Evolutionary conservation across 2,797 vertebrate species (phyloP), one percentile per base, ranked within the genome.

Genomic region (Brachymystax lenok): DNA sequence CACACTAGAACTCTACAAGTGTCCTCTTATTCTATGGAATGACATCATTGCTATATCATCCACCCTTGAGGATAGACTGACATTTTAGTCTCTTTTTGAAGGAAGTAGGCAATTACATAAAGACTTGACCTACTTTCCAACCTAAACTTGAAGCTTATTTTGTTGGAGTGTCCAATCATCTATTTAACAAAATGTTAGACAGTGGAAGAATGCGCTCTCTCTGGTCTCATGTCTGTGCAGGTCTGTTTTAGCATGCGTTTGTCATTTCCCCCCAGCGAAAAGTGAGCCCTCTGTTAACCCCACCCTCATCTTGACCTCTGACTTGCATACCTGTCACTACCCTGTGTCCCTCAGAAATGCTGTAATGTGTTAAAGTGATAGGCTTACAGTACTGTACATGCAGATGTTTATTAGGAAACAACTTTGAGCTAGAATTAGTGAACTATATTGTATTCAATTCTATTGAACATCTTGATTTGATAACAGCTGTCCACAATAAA

Each of bases 41-140:
- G 88, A 93, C 88, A 86, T 94, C 90, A 92, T 52, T 75, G 64
- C 83, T 81, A 59, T 78, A 75, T 80, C 77, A 81, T 88, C 78
- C 71, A 33, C 63, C 80, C 61, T 52, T 69, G 73, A 69, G 69
- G 24, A 33, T 51, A 78, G 80, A 52, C 71, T 46, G 64, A 68
- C 73, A 77, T 80, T 80, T 66, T 27, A 17, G 24, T 40, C 17
- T 14, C 3, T 6, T 24, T 24, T 27, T 52, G 74, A 78, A 77
- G 80, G 75, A 76, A 51, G 74, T 79, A 72, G 72, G 54, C 72
- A 78, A 82, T 77, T 75, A 59, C 12, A n/a, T 1, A 10, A 33
- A 2, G 56, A 8, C n/a, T 80, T 68, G 12, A 51, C 63, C 28
- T n/a, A 27, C 64, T 69, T 81, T 76, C 68, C 16, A 54, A n/a